phyloP scores from a whole-genome alignment of 2,888 invertebrate genomes.

The Meteorus colon region DNA sequence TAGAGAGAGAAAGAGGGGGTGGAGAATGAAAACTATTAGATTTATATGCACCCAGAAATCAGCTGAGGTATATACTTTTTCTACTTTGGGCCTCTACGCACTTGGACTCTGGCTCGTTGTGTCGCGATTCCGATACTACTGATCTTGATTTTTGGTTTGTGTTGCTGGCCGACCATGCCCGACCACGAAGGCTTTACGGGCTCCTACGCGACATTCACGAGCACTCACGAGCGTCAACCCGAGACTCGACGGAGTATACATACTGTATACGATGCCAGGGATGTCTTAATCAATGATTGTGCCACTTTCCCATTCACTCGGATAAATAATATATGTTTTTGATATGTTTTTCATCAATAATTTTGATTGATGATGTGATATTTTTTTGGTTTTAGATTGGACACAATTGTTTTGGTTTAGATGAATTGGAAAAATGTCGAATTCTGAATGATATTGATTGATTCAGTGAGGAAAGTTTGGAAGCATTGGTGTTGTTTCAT shows the following conservation, averaged over 20 bases:
- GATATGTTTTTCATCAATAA: not conserved
- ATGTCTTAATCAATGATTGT: not conserved
- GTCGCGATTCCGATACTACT: slow-evolving; percentile 29
- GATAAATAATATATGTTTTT: not conserved
- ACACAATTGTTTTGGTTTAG: not conserved
- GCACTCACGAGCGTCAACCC: slow-evolving; percentile 10
- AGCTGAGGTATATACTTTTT: slow-evolving; percentile 21
- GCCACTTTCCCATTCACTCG: not conserved
- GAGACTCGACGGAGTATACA: slow-evolving; percentile 5
- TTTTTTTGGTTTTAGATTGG: not conserved
- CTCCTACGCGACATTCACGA: slow-evolving; percentile 43
- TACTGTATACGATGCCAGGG: slow-evolving; percentile 18
- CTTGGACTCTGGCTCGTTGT: slow-evolving; percentile 25
- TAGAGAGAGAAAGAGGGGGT: no score
- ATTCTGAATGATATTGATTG: not conserved
- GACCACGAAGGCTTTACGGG: slow-evolving; percentile 42
- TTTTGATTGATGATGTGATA: not conserved
- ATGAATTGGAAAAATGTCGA: not conserved
- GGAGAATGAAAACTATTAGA: not conserved
- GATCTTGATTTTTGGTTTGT: slow-evolving; percentile 11
- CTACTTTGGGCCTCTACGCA: not conserved
- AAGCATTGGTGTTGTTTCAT: not conserved
- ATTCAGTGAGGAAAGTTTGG: not conserved
- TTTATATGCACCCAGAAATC: slow-evolving; percentile 13
- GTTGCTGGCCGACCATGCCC: slow-evolving; percentile 30